Percentiles rank a stretch among this genome's conserved stretches.
These are phyloP conservation scores for Brachyptera putata DNA, from an alignment of 2,888 invertebrate genomes.

Conservation along the genomic window DNA sequence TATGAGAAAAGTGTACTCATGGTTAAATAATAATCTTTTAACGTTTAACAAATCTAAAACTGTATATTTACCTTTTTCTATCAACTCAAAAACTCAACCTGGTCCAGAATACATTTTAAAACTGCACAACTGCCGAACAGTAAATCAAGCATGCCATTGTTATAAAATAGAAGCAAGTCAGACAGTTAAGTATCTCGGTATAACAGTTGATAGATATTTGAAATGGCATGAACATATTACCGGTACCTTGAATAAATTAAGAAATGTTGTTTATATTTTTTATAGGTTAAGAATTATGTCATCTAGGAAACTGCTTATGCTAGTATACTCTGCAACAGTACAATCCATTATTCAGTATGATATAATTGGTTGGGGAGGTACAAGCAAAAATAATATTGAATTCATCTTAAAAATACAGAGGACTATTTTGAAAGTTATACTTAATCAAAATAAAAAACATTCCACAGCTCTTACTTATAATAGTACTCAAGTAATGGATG, in stretches of 20 bases:
- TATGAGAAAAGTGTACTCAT: background rate
- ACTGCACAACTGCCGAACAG: background rate
- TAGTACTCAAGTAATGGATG: background rate
- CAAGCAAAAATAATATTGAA: background rate
- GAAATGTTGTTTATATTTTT: slow-evolving; percentile 3
- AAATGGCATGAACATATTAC: slow-evolving; percentile 11
- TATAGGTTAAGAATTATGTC: slow-evolving; percentile 4
- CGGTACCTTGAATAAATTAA: background rate
- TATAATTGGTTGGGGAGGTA: slow-evolving; percentile 16
- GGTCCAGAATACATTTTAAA: background rate
- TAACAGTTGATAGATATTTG: background rate
- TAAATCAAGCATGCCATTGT: background rate
- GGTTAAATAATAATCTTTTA: background rate
- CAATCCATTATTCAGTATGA: slow-evolving; percentile 1
- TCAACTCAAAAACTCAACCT: background rate
- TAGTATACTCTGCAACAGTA: background rate
- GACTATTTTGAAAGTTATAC: background rate
- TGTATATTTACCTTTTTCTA: background rate
- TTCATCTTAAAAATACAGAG: background rate
- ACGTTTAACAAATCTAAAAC: slow-evolving; percentile 8
- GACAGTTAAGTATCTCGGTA: slow-evolving; percentile 9
- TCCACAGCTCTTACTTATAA: background rate
- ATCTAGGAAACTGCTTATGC: background rate
- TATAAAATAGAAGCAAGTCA: background rate
- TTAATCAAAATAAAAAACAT: background rate